Percentiles rank a stretch among this genome's conserved stretches.
phyloP scores from a whole-genome alignment of 2,113 vertebrate species.

The Lynx canadensis region DNA sequence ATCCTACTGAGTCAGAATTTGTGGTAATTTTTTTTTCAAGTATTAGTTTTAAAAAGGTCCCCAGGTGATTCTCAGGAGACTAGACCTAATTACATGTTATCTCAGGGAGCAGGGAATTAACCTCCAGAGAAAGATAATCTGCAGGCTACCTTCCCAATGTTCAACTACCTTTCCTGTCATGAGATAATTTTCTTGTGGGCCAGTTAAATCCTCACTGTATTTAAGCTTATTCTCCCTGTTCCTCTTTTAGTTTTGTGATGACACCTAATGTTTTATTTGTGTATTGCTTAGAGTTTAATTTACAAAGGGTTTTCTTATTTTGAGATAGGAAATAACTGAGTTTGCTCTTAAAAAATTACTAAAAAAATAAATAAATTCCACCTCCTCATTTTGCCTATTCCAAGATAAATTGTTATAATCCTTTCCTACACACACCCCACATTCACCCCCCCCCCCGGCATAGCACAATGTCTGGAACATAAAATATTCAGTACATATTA shows the following conservation, averaged over 20 bases:
- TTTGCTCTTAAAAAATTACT: background rate
- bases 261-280: background rate
- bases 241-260: background rate
- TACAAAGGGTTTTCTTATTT: background rate
- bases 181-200: background rate
- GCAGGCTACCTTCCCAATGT: background rate
- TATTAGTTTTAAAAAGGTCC: background rate
- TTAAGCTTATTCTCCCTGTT: background rate
- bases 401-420: background rate
- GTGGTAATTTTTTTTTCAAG: background rate
- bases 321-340: background rate
- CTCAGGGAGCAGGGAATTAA: background rate
- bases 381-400: background rate
- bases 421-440: too few relatives aligned
- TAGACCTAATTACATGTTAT: background rate
- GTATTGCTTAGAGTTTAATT: background rate
- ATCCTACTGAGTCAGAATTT: background rate
- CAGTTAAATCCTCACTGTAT: background rate
- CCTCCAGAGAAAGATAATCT: background rate
- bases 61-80: background rate
- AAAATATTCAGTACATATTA: background rate
- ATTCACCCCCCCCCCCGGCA: rapidly evolving
- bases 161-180: background rate
- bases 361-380: background rate
- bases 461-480: background rate